A percentile compares a stretch with the other conserved stretches of the same genome.
These are phyloP conservation scores for Leucoptera coffeella DNA, from an alignment of 2,888 invertebrate species.

Conservation along the genomic window DNA sequence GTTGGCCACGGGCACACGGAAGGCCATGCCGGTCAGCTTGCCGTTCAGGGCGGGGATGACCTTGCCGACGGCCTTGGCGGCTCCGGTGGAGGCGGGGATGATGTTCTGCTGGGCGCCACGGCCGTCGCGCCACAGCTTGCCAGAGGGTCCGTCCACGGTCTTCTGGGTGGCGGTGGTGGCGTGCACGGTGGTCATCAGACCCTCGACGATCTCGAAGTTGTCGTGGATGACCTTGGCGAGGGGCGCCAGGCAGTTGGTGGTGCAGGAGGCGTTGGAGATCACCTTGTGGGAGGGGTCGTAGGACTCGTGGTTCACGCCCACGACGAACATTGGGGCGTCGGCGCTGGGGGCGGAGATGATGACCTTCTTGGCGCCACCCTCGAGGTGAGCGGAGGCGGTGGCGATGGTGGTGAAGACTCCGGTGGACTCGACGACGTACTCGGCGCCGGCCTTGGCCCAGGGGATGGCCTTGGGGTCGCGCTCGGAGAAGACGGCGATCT, in stretches of 20 bases:
- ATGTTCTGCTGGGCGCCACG: slow-evolving; percentile 98
- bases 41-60: slow-evolving; percentile 96
- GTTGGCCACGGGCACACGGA: slow-evolving; percentile 96
- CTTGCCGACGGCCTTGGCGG: slow-evolving; percentile 99
- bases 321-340: slow-evolving; percentile 99
- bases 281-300: slow-evolving; percentile 80
- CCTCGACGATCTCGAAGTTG: slow-evolving; percentile 91
- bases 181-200: slow-evolving; percentile 95
- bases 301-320: slow-evolving; percentile 89
- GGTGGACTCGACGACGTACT: slow-evolving; percentile 95
- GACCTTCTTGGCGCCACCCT: slow-evolving; percentile 91
- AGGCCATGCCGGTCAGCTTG: slow-evolving; percentile 98
- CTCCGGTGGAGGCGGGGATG: slow-evolving; percentile 97
- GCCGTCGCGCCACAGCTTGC: slow-evolving; percentile 94
- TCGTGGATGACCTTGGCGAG: slow-evolving; percentile 95
- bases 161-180: slow-evolving; percentile 97
- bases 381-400: slow-evolving; percentile 82
- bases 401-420: slow-evolving; percentile 97
- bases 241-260: slow-evolving; percentile 97
- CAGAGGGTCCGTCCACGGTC: slow-evolving; percentile 94
- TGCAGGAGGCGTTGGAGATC: slow-evolving; percentile 96
- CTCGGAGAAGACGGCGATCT: slow-evolving; percentile 81
- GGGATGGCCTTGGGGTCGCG: slow-evolving; percentile 80
- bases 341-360: slow-evolving; percentile 97
- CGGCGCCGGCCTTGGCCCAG: slow-evolving; percentile 89